Conservation (phyloP, 2,113 vertebrate species). For the Nothoprocta pentlandii region DNA sequence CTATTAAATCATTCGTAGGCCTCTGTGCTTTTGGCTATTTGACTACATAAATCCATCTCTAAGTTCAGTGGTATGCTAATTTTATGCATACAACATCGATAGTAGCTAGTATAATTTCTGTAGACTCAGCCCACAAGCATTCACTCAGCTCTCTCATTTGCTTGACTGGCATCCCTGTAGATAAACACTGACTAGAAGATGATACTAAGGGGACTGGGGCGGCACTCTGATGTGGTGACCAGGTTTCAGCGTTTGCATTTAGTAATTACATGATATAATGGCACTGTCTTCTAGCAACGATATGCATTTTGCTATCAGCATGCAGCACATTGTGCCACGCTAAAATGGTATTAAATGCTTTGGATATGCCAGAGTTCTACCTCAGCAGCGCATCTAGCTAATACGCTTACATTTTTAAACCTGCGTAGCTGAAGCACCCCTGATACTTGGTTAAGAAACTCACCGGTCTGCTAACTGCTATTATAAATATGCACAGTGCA, state of each 20-base stretch:
- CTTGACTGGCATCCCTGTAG: neutral
- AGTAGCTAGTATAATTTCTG: neutral
- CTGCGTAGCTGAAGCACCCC: neutral
- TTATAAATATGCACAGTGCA: neutral
- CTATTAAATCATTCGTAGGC: neutral
- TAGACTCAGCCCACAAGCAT: neutral
- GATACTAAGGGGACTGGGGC: neutral
- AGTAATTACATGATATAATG: neutral
- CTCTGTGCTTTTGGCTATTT: neutral
- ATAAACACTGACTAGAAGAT: neutral
- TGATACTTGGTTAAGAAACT: neutral
- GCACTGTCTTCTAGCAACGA: neutral
- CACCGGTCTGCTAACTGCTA: neutral
- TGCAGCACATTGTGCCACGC: neutral
- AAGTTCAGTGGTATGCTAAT: neutral
- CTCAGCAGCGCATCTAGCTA: neutral
- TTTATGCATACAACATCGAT: accelerated
- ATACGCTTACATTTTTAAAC: neutral
- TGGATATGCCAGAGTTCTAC: neutral
- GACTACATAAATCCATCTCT: neutral
- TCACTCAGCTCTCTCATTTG: neutral
- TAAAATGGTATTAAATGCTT: neutral
- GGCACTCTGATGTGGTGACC: neutral
- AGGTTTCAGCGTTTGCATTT: neutral
- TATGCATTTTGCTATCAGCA: neutral